phyloP scores from a whole-genome alignment of 2,888 invertebrate species.

The Scaptomyza reducta region DNA sequence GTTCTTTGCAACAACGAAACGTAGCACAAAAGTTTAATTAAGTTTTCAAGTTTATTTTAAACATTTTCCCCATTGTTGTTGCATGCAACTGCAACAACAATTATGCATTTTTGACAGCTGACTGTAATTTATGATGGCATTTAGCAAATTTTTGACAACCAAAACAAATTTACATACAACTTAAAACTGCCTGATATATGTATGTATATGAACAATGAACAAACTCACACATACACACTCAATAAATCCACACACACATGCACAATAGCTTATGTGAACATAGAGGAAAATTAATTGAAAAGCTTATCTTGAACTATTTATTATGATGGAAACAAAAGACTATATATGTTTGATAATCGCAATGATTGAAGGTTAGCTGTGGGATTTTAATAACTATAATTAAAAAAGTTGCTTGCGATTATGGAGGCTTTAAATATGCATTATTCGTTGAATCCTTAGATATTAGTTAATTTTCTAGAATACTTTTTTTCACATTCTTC shows the following conservation, averaged over 20 bases:
- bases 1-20: slow-evolving; percentile 19
- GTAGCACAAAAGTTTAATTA: slow-evolving; percentile 66
- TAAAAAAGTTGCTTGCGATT: neutral
- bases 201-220: slow-evolving; percentile 38
- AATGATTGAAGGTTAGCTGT: slow-evolving; percentile 11
- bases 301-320: slow-evolving; percentile 16
- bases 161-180: neutral
- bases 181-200: slow-evolving; percentile 39
- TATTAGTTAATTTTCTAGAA: neutral
- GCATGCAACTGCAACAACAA: slow-evolving; percentile 58
- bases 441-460: too few relatives aligned
- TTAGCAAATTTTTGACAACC: slow-evolving; percentile 65
- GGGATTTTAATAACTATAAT: neutral
- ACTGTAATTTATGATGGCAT: slow-evolving; percentile 70
- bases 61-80: slow-evolving; percentile 57
- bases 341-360: neutral
- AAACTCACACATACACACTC: slow-evolving; percentile 19
- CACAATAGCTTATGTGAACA: neutral
- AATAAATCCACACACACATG: neutral
- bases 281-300: slow-evolving; percentile 25
- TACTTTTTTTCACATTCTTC: too few relatives aligned
- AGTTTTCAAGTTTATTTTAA: slow-evolving; percentile 78
- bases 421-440: neutral
- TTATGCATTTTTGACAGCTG: slow-evolving; percentile 61
- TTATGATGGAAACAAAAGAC: neutral